phyloP scores from a whole-genome alignment of 1,140 invertebrate genomes.

The Calycopis cecrops region DNA sequence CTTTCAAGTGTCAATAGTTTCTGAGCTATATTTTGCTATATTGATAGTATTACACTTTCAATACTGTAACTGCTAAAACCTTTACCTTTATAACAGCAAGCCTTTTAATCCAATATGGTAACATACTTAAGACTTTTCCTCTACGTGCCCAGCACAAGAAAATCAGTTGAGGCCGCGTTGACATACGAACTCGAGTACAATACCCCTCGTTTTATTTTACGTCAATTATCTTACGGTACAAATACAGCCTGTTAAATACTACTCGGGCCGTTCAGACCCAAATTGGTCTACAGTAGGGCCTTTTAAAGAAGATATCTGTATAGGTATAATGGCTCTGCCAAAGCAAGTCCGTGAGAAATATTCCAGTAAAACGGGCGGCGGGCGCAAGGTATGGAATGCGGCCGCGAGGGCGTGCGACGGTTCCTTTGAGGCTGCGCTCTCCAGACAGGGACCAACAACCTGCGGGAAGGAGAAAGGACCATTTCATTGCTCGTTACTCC shows the following conservation, averaged over 20 bases:
- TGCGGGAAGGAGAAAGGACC: constrained; percentile 56
- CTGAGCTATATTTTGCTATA: too few species aligned
- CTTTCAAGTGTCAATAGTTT: too few species aligned
- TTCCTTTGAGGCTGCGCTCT: constrained; percentile 65
- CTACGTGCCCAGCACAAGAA: background rate
- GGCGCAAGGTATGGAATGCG: constrained; percentile 62
- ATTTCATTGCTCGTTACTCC: constrained; percentile 38
- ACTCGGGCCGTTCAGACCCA: constrained; percentile 35
- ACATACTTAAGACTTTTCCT: too few species aligned
- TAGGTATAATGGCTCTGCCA: constrained; percentile 64
- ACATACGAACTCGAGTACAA: constrained; percentile 6
- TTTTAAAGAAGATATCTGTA: constrained; percentile 41
- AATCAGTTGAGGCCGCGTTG: background rate
- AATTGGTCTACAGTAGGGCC: constrained; percentile 40
- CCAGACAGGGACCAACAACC: constrained; percentile 60
- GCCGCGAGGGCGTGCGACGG: constrained; percentile 65
- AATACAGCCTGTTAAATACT: constrained; percentile 37
- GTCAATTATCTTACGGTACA: constrained; percentile 40
- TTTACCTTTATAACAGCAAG: too few species aligned
- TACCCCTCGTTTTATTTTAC: constrained; percentile 30
- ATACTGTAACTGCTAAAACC: too few species aligned
- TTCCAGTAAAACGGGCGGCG: constrained; percentile 58
- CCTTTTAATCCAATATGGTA: too few species aligned
- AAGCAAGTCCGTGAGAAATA: constrained; percentile 74
- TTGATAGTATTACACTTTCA: too few species aligned